Evolutionary conservation across 2,888 invertebrate genomes (phyloP).

Genomic region (Oscheius myriophilus): DNA sequence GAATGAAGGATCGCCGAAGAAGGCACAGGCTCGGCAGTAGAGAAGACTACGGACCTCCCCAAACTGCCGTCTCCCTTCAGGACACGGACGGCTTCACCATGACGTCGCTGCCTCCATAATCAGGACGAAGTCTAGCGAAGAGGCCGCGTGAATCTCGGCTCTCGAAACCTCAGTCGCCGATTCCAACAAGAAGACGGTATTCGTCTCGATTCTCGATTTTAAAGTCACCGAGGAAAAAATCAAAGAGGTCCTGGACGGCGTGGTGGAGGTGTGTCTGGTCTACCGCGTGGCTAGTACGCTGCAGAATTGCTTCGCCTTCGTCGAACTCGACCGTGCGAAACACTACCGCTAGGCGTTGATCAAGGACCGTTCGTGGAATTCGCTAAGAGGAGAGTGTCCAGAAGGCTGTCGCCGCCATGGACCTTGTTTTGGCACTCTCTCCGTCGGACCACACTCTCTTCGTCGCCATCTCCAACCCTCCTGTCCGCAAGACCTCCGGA

Average conservation of each 20-base stretch:
- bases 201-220: slow-evolving; percentile 89
- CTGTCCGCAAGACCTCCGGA: slow-evolving; percentile 7
- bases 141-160: background rate
- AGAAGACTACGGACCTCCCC: no score
- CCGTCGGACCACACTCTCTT: slow-evolving; percentile 31
- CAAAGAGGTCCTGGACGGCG: slow-evolving; percentile 45
- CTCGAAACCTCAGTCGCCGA: background rate
- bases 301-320: slow-evolving; percentile 80
- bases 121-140: background rate
- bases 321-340: slow-evolving; percentile 74
- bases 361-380: slow-evolving; percentile 82
- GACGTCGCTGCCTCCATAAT: slow-evolving; percentile 29
- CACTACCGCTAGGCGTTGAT: slow-evolving; percentile 39
- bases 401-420: slow-evolving; percentile 52
- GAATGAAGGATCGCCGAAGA: no score
- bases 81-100: slow-evolving; percentile 46
- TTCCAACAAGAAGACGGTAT: slow-evolving; percentile 77
- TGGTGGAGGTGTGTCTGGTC: slow-evolving; percentile 48
- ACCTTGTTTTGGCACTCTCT: slow-evolving; percentile 22
- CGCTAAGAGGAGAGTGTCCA: slow-evolving; percentile 76
- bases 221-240: slow-evolving; percentile 51
- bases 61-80: slow-evolving; percentile 10
- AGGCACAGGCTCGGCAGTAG: no score
- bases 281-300: slow-evolving; percentile 74
- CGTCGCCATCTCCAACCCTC: slow-evolving; percentile 46